Evolutionary conservation across 1,140 invertebrate species (phyloP), one percentile per base, ranked within the genome.

Genomic region (Rhopalosiphum maidis): DNA sequence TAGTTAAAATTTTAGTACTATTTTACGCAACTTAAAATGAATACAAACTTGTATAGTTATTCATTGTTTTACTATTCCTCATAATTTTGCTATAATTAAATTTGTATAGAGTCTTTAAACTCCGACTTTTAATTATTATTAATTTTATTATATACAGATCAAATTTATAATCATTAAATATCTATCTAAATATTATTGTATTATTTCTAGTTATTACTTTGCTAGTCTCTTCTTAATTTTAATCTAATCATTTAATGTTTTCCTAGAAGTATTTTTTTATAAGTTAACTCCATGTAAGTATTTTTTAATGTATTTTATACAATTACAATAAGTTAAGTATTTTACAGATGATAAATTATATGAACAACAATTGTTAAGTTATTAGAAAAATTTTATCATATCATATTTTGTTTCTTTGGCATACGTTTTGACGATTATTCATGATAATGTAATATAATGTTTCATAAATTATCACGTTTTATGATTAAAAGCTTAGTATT

Each of bases 1-100:
- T n/a, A n/a, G 60, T 35, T 77, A 77, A 77, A 77, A 77, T 77
- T n/a, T 77, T 77, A 77, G 60, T 77, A 35, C n/a, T 77, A 77
- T 77, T 77, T 77, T 77, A n/a, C 30, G 15, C 5, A n/a, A n/a
- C 60, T 77, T n/a, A 77, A 77, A 77, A 77, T 77, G 60, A 77
- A 77, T 77, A 77, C 18, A 77, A 77, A n/a, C 60, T 77, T 77
- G 30, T 77, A 77, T 77, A 77, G 60, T 35, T 35, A n/a, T 77
- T 77, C 60, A n/a, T 77, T 77, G n/a, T 77, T 21, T 77, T n/a
- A 77, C 30, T n/a, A n/a, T 77, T 77, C 5, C 15, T 77, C 60
- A 77, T 77, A 77, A 77, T 77, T n/a, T 77, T 77, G 5, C 15
- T n/a, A 21, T 77, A 77, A 77, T 68, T 68, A 68, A 68, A 68